A percentile compares a stretch with the other conserved stretches of the same genome.
Evolutionary conservation across 2,888 invertebrate genomes (phyloP).

Genomic region (Tinea trinotella): DNA sequence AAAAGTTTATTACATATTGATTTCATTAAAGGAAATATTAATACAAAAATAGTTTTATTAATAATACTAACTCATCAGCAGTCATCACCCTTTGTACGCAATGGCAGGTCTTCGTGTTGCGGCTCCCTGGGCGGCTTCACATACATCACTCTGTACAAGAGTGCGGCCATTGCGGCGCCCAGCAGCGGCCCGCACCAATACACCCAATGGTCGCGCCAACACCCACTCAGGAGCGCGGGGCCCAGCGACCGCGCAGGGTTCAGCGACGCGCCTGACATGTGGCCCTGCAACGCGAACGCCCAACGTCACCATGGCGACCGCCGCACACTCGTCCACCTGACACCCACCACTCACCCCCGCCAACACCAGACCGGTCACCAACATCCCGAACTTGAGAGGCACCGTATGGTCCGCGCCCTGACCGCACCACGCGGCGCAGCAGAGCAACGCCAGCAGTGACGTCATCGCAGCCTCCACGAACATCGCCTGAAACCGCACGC

Average conservation of each 20-base stretch:
- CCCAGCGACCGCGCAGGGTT: slow-evolving; percentile 81
- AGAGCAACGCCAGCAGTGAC: slow-evolving; percentile 36
- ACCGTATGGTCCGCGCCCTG: slow-evolving; percentile 41
- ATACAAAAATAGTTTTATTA: too few species aligned
- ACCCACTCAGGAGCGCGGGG: slow-evolving; percentile 69
- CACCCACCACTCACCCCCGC: slow-evolving; percentile 39
- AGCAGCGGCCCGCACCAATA: slow-evolving; percentile 77
- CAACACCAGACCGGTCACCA: slow-evolving; percentile 50
- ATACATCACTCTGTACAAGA: slow-evolving; percentile 40
- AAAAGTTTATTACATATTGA: too few species aligned
- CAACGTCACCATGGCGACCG: not conserved
- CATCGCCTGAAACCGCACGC: slow-evolving; percentile 32
- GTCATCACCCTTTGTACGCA: not conserved
- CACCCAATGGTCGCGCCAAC: slow-evolving; percentile 42
- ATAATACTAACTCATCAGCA: not conserved
- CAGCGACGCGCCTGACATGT: slow-evolving; percentile 79
- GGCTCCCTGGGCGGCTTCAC: slow-evolving; percentile 73
- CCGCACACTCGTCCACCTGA: not conserved
- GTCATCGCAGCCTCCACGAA: slow-evolving; percentile 29
- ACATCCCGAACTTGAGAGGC: slow-evolving; percentile 50
- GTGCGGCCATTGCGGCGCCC: slow-evolving; percentile 35
- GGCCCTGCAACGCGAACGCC: slow-evolving; percentile 75
- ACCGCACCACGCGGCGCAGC: slow-evolving; percentile 43
- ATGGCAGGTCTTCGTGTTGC: slow-evolving; percentile 38
- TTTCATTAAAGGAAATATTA: too few species aligned